Conservation (phyloP, 1,140 invertebrate genomes). For the Heliconius nattereri region DNA sequence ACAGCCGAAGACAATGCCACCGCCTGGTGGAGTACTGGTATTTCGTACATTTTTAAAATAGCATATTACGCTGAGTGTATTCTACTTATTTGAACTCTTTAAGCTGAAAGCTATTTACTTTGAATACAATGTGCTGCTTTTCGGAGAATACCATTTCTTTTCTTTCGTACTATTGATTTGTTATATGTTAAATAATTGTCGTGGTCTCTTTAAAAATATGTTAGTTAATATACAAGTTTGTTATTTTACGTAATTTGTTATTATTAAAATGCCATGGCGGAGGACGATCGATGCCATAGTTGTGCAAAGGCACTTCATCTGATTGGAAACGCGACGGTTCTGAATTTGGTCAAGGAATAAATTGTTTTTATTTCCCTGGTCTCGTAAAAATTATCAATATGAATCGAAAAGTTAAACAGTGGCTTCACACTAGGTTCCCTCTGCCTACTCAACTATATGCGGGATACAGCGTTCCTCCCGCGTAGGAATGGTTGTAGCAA, state of each 20-base stretch:
- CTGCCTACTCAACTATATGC: not conserved
- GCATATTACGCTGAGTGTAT: conserved; percentile 17
- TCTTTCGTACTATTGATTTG: not conserved
- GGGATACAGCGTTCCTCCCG: not conserved
- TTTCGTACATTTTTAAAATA: conserved; percentile 21
- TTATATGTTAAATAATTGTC: not conserved
- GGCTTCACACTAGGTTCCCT: not conserved
- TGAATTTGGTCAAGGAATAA: too few species aligned
- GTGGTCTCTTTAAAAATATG: too few species aligned
- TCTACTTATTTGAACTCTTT: conserved; percentile 24
- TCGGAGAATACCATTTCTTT: not conserved
- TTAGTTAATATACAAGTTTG: too few species aligned
- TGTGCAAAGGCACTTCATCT: too few species aligned
- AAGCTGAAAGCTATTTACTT: conserved; percentile 17
- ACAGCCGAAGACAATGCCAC: conserved; percentile 13
- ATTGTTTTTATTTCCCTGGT: too few species aligned
- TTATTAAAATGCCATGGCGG: too few species aligned
- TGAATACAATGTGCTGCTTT: not conserved
- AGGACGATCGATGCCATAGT: too few species aligned
- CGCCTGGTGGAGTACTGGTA: not conserved
- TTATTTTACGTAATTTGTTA: too few species aligned
- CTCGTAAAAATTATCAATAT: too few species aligned
- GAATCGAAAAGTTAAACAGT: not conserved
- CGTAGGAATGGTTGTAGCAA: too few species aligned
- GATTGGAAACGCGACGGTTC: too few species aligned